Percentiles rank a stretch among this genome's conserved stretches.
Conservation (phyloP, 1,140 invertebrate genomes). For the Bombus balteatus region DNA sequence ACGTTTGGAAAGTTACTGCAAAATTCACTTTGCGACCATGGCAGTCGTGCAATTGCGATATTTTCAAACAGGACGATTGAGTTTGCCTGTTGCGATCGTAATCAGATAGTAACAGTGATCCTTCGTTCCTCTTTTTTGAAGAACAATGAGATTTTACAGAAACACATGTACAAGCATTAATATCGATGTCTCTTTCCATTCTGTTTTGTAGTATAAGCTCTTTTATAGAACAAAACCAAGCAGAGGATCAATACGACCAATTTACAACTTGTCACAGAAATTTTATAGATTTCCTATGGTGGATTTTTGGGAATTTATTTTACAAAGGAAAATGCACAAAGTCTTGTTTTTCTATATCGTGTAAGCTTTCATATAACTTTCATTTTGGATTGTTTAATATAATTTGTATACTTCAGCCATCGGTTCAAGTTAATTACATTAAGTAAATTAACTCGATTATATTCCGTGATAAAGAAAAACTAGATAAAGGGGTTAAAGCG, state of each 20-base stretch:
- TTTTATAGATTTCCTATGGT: too few relatives aligned
- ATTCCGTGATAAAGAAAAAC: not conserved
- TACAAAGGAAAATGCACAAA: too few relatives aligned
- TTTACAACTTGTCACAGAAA: too few relatives aligned
- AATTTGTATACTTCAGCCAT: not conserved
- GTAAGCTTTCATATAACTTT: too few relatives aligned
- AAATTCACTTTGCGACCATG: constrained; percentile 35
- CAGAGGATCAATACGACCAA: too few relatives aligned
- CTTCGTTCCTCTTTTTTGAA: not conserved
- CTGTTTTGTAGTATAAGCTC: too few relatives aligned
- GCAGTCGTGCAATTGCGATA: constrained; percentile 40
- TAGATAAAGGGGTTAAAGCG: not conserved
- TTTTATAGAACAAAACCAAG: too few relatives aligned
- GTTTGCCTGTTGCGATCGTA: constrained; percentile 14
- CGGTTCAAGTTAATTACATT: not conserved
- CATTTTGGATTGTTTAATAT: too few relatives aligned
- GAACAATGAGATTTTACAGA: not conserved
- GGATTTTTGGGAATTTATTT: too few relatives aligned
- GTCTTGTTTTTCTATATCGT: too few relatives aligned
- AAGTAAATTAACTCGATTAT: not conserved
- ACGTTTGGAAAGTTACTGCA: constrained; percentile 56
- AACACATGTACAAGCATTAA: not conserved
- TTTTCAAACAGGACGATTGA: constrained; percentile 45
- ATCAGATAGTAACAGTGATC: not conserved
- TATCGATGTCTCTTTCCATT: not conserved